These are phyloP conservation scores for Diuraphis noxia DNA, from an alignment of 1,140 invertebrate species.

Conservation along the genomic window DNA sequence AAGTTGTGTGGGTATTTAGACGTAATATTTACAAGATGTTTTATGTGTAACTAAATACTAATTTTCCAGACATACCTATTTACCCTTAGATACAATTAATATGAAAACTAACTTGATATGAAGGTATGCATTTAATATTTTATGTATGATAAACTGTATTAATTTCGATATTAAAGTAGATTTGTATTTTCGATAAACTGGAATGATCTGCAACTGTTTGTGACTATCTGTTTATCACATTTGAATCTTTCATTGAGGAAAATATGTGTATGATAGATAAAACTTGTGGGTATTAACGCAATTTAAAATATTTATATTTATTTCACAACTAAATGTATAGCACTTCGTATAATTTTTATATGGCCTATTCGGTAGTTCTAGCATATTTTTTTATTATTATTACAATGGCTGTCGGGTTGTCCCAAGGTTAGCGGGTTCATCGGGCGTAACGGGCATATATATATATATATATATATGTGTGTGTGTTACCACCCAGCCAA, in stretches of 20 bases:
- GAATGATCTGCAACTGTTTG: not conserved
- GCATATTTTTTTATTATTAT: conserved; percentile 37
- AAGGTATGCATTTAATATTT: not conserved
- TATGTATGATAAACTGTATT: not conserved
- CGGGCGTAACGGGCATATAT: conserved; percentile 50
- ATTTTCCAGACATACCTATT: too few species aligned
- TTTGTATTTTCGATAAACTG: not conserved
- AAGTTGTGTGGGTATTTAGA: not conserved
- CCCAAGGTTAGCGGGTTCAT: conserved; percentile 47
- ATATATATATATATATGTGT: too few species aligned
- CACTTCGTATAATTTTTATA: conserved; percentile 16
- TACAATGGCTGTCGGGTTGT: conserved; percentile 52
- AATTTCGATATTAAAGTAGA: not conserved
- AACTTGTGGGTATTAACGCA: conserved; percentile 4
- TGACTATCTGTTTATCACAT: not conserved
- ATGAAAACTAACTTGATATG: not conserved
- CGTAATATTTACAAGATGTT: too few species aligned
- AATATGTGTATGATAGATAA: not conserved
- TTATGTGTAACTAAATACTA: too few species aligned
- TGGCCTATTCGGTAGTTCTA: conserved; percentile 7
- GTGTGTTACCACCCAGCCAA: conserved; percentile 51
- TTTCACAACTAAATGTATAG: conserved; percentile 27
- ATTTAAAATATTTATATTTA: conserved; percentile 17
- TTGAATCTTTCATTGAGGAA: not conserved
- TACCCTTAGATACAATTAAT: not conserved